Evolutionary conservation across 2,113 vertebrate genomes (phyloP).

Genomic region (Platysteira castanea): DNA sequence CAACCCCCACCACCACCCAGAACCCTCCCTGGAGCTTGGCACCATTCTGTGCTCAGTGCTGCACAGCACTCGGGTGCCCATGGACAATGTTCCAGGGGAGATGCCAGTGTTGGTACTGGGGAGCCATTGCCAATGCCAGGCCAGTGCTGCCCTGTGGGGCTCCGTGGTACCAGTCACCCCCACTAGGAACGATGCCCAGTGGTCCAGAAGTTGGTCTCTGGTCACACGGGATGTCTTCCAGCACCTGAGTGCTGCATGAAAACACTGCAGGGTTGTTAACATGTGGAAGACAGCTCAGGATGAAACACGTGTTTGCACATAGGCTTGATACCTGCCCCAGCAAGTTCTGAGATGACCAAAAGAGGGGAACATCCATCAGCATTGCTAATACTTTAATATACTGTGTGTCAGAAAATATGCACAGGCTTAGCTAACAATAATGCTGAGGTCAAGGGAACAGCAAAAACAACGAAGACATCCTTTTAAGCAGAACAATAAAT

Average conservation of each 20-base stretch:
- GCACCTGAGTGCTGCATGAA: not conserved
- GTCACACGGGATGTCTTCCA: not conserved
- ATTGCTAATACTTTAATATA: not conserved
- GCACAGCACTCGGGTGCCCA: accelerated
- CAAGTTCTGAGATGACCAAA: not conserved
- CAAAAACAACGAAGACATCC: not conserved
- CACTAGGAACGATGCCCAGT: accelerated
- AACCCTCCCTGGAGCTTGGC: not conserved
- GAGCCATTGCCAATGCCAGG: not conserved
- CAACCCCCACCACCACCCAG: not conserved
- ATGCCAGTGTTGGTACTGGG: not conserved
- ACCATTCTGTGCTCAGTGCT: accelerated
- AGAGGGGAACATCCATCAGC: not conserved
- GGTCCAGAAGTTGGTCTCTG: not conserved
- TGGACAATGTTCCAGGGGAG: not conserved
- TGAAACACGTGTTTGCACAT: not conserved
- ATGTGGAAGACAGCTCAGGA: not conserved
- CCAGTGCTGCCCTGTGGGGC: not conserved
- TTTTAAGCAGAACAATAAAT: not conserved
- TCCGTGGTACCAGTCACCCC: not conserved
- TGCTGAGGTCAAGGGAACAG: not conserved
- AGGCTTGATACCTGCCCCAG: not conserved
- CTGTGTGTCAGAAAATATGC: not conserved
- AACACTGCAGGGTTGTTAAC: not conserved
- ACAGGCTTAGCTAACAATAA: not conserved